Percentiles rank a stretch among this genome's conserved stretches.
Conservation (phyloP, 2,888 invertebrate species). For the Nomada ferruginata region DNA sequence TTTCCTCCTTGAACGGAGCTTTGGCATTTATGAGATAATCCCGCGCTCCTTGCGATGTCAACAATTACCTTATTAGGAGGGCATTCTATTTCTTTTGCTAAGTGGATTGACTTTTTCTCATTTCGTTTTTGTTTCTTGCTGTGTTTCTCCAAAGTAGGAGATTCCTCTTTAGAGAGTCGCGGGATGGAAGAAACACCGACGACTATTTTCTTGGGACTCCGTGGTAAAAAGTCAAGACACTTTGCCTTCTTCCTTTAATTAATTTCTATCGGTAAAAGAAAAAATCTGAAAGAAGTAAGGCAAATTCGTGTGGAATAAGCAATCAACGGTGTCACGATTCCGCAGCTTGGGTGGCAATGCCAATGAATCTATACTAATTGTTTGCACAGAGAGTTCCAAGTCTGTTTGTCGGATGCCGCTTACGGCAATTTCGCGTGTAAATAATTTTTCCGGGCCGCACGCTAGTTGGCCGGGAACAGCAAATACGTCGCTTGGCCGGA, state of each 20-base stretch:
- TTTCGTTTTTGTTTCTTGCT: background rate
- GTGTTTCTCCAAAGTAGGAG: background rate
- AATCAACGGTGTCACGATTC: background rate
- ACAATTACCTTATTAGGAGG: conserved; percentile 26
- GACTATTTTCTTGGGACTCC: background rate
- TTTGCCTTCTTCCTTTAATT: background rate
- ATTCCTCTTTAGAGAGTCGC: conserved; percentile 5
- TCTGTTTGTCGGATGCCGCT: background rate
- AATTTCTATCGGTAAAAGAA: too few species aligned
- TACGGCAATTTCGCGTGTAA: conserved; percentile 19
- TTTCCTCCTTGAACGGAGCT: conserved; percentile 7
- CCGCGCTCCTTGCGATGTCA: background rate
- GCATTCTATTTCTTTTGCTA: background rate
- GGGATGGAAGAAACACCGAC: too few species aligned
- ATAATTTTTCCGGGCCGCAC: conserved; percentile 9
- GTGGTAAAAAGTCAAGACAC: background rate
- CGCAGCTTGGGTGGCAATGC: too few species aligned
- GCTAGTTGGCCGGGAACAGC: conserved; percentile 8
- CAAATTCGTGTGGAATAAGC: too few species aligned
- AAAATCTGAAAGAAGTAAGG: too few species aligned
- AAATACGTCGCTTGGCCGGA: conserved; percentile 10
- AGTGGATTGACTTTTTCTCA: background rate
- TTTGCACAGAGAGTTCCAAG: background rate
- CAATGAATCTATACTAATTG: background rate
- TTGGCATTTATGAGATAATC: conserved; percentile 14